Evolutionary conservation across 2,113 vertebrate species (phyloP).

Genomic region (Ophthalmolycus amberensis): DNA sequence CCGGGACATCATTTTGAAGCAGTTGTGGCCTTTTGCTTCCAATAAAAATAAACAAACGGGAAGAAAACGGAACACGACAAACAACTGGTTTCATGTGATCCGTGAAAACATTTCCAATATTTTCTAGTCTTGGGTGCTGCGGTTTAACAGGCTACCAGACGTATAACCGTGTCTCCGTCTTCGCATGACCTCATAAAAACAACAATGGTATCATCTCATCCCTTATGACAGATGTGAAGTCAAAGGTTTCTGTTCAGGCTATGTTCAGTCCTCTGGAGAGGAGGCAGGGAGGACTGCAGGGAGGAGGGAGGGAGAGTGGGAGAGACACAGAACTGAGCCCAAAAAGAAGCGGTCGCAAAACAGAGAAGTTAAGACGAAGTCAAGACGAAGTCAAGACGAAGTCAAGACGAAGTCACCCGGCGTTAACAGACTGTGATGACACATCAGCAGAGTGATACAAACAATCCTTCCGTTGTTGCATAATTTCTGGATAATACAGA

Average conservation of each 20-base stretch:
- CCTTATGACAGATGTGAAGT: not conserved
- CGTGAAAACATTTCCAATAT: not conserved
- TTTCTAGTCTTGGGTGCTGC: not conserved
- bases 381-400: not conserved
- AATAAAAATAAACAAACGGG: not conserved
- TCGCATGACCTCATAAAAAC: not conserved
- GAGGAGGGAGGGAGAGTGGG: not conserved
- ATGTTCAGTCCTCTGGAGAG: constrained; percentile 34
- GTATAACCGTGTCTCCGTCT: not conserved
- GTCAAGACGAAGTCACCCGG: not conserved
- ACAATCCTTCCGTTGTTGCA: not conserved
- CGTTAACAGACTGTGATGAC: not conserved
- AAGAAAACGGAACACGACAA: not conserved
- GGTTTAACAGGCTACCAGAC: not conserved
- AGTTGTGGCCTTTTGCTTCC: not conserved
- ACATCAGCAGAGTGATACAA: not conserved
- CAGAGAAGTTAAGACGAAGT: constrained; percentile 27
- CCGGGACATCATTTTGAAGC: not conserved
- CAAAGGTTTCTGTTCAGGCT: not conserved
- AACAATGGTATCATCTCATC: not conserved
- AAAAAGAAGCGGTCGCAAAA: constrained; percentile 46
- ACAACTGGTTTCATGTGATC: not conserved
- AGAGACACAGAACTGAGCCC: not conserved
- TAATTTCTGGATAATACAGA: constrained; percentile 9
- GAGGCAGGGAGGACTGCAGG: not conserved